Conservation (phyloP, 2,888 invertebrate species). For the Diabrotica balteata region DNA sequence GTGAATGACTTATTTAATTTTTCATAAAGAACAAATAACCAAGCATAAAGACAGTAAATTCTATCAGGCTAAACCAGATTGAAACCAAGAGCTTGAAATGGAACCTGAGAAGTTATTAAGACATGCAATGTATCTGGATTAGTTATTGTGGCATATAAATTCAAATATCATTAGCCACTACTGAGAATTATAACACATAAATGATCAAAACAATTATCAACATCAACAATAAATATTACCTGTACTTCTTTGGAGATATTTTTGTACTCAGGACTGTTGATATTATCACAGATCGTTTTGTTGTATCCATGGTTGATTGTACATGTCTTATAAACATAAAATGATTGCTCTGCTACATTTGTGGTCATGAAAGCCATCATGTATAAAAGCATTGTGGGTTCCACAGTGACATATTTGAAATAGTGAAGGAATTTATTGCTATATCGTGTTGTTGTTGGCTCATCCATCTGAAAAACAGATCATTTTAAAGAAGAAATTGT, state of each 20-base stretch:
- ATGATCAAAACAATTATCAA: conserved; percentile 3
- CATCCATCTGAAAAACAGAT: conserved; percentile 37
- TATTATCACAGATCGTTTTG: conserved; percentile 71
- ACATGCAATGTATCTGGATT: too few species aligned
- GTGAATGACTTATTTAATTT: too few species aligned
- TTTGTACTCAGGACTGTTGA: conserved; percentile 64
- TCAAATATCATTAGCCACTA: too few species aligned
- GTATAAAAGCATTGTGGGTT: conserved; percentile 86
- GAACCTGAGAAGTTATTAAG: too few species aligned
- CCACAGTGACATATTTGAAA: conserved; percentile 71
- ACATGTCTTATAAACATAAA: conserved; percentile 81
- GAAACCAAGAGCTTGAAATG: too few species aligned
- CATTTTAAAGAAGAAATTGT: background rate
- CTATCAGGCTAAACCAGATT: too few species aligned
- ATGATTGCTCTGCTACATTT: conserved; percentile 79
- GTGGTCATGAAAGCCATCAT: conserved; percentile 89
- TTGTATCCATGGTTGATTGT: conserved; percentile 75
- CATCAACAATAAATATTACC: conserved; percentile 57
- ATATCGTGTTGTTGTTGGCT: conserved; percentile 20
- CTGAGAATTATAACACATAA: too few species aligned
- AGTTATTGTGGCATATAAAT: too few species aligned
- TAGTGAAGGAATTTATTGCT: conserved; percentile 39
- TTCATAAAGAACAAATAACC: too few species aligned
- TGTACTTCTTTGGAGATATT: conserved; percentile 74
- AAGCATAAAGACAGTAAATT: too few species aligned